phyloP scores from a whole-genome alignment of 2,888 invertebrate genomes.

The Phasia obesa region DNA sequence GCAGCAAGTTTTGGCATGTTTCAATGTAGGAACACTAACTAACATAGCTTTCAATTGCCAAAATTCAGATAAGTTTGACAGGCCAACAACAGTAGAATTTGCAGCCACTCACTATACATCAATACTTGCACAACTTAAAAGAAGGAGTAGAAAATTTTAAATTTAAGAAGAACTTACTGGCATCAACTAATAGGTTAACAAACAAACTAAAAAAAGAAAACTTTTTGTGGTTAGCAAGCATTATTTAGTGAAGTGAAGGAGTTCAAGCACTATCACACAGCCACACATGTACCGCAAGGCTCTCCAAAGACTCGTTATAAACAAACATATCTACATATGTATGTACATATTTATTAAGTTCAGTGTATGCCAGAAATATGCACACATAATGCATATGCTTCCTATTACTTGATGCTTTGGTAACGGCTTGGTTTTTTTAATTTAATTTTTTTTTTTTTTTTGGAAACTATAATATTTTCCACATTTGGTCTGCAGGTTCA shows the following conservation, averaged over 20 bases:
- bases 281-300: conserved; percentile 39
- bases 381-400: conserved; percentile 30
- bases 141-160: conserved; percentile 10
- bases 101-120: conserved; percentile 13
- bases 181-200: conserved; percentile 37
- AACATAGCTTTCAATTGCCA: conserved; percentile 18
- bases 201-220: too few species aligned
- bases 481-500: conserved; percentile 46
- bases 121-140: conserved; percentile 8
- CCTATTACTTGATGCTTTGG: not conserved
- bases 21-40: conserved; percentile 4
- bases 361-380: conserved; percentile 33
- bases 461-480: conserved; percentile 45
- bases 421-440: conserved; percentile 28
- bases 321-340: too few species aligned
- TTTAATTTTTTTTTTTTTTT: conserved; percentile 8
- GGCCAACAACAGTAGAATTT: not conserved
- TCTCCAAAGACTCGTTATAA: conserved; percentile 44
- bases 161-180: conserved; percentile 28
- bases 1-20: conserved; percentile 38
- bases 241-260: conserved; percentile 50
- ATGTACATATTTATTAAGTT: conserved; percentile 9
- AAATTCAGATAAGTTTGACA: conserved; percentile 15
- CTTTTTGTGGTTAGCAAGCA: conserved; percentile 43
- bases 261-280: conserved; percentile 1